These are phyloP conservation scores for Sminthurides bifidus DNA, from an alignment of 1,140 invertebrate species.

Conservation along the genomic window DNA sequence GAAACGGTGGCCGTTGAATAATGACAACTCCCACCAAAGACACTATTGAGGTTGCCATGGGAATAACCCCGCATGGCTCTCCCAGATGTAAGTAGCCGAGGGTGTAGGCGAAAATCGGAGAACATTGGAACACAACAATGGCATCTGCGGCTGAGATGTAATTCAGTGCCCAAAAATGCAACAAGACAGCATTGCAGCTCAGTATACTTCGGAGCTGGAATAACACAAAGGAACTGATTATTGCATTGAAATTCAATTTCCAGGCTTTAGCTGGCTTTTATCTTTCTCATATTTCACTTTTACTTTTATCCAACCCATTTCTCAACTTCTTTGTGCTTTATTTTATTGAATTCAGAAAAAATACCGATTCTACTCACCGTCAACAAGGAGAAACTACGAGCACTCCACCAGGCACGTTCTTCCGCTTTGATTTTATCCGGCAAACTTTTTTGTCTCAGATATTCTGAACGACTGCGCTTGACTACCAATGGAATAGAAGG, in stretches of 20 bases:
- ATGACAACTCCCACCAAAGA: slow-evolving; percentile 9
- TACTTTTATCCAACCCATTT: background rate
- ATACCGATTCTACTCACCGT: background rate
- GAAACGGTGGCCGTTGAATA: slow-evolving; percentile 9
- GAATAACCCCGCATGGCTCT: slow-evolving; percentile 7
- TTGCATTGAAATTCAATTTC: background rate
- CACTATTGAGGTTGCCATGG: slow-evolving; percentile 2
- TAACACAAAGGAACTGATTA: background rate
- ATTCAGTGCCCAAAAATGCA: slow-evolving; percentile 13
- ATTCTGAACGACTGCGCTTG: background rate
- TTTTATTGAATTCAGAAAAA: too few species aligned
- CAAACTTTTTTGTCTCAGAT: too few species aligned
- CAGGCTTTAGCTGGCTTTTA: background rate
- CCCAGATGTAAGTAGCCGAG: slow-evolving; percentile 6
- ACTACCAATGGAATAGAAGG: slow-evolving; percentile 36
- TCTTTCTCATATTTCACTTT: background rate
- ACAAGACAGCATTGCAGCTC: slow-evolving; percentile 11
- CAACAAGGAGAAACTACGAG: too few species aligned
- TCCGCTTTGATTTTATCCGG: too few species aligned
- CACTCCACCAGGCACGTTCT: too few species aligned
- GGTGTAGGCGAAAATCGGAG: slow-evolving; percentile 7
- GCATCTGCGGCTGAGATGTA: slow-evolving; percentile 13
- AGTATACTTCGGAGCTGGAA: slow-evolving; percentile 11
- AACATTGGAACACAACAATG: slow-evolving; percentile 1
- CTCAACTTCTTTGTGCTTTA: too few species aligned